Percentiles rank a stretch among this genome's conserved stretches.
These are phyloP conservation scores for Falco columbarius DNA, from an alignment of 2,797 vertebrate species.

Conservation along the genomic window DNA sequence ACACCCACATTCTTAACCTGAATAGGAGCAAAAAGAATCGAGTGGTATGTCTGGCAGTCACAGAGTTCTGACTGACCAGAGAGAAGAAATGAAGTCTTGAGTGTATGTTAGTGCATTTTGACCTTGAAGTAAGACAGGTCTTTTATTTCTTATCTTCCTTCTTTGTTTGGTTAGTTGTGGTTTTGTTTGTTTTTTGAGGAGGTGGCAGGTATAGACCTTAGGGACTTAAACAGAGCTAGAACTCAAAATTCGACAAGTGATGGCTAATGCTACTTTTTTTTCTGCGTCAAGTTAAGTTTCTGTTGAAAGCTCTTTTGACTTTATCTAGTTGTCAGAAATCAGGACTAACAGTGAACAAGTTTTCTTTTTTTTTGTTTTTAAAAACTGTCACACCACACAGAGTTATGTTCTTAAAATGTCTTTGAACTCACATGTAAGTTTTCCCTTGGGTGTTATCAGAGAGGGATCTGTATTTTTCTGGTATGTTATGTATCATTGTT, in stretches of 20 bases:
- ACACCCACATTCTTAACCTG: background rate
- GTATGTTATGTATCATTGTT: background rate
- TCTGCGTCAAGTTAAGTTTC: background rate
- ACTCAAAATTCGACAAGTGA: background rate
- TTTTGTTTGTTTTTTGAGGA: background rate
- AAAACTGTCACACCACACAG: rapidly evolving
- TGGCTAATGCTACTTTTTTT: background rate
- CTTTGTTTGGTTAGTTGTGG: background rate
- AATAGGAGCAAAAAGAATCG: background rate
- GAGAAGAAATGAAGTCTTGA: background rate
- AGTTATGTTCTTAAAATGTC: background rate
- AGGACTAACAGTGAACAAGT: background rate
- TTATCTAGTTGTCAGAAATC: background rate
- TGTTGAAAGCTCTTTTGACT: background rate
- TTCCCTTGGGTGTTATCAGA: background rate
- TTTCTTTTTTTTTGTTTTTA: background rate
- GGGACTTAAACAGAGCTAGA: background rate
- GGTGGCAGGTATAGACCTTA: background rate
- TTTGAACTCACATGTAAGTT: background rate
- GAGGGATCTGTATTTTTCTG: background rate
- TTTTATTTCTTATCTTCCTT: background rate
- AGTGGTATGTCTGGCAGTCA: background rate
- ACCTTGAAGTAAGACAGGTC: background rate
- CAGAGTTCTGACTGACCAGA: background rate
- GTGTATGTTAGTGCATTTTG: background rate